Evolutionary conservation across 2,888 invertebrate species (phyloP).

Genomic region (Andrena trimmerana): DNA sequence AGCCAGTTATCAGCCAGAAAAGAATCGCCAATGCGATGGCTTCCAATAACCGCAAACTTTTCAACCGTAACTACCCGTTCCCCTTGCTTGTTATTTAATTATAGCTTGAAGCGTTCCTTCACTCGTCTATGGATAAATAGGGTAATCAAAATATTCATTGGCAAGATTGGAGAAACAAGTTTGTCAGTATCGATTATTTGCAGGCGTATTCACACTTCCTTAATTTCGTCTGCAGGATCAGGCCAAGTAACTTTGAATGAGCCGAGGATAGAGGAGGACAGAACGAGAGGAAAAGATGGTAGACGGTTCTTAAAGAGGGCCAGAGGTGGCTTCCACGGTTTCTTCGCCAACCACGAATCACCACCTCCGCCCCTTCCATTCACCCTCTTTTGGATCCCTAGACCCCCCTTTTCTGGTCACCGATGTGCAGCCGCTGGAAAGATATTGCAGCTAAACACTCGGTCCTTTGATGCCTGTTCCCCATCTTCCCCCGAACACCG

Average conservation of each 20-base stretch:
- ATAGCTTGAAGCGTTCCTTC: background rate
- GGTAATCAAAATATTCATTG: background rate
- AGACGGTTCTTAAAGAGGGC: constrained; percentile 46
- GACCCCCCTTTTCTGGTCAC: constrained; percentile 71
- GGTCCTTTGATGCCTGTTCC: constrained; percentile 81
- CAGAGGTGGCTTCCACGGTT: constrained; percentile 62
- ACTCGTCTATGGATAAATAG: constrained; percentile 5
- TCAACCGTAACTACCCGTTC: background rate
- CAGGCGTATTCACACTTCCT: constrained; percentile 17
- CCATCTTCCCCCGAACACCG: constrained; percentile 59
- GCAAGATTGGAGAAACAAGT: constrained; percentile 7
- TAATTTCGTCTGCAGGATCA: constrained; percentile 29
- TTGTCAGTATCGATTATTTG: constrained; percentile 32
- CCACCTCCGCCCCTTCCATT: constrained; percentile 44
- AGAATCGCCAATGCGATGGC: background rate
- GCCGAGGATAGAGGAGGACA: background rate
- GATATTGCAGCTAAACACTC: constrained; percentile 82
- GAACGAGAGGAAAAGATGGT: constrained; percentile 21
- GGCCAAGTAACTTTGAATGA: constrained; percentile 31
- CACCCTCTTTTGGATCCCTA: constrained; percentile 57
- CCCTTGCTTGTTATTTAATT: constrained; percentile 1
- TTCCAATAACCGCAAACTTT: constrained; percentile 10
- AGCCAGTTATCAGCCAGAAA: background rate
- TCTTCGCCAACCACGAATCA: constrained; percentile 68
- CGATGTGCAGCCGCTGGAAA: constrained; percentile 81